Conservation (phyloP, 2,888 invertebrate genomes). For the Auanema freiburgensis region DNA sequence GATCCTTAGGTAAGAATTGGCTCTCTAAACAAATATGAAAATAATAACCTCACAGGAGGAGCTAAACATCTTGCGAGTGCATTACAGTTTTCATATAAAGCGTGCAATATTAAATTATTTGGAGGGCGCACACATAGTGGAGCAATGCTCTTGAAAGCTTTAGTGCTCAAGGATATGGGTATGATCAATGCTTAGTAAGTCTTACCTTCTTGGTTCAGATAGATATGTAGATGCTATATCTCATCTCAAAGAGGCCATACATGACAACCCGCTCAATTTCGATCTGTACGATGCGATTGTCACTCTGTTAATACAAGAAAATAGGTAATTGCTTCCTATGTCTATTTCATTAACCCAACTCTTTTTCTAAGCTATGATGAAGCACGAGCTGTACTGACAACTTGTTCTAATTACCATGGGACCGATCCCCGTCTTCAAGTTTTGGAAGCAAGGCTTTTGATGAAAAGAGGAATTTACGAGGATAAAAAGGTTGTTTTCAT, state of each 20-base stretch:
- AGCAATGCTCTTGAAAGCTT: constrained; percentile 13
- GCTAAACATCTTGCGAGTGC: neutral
- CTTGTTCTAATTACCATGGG: neutral
- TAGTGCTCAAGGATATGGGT: constrained; percentile 9
- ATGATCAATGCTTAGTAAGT: neutral
- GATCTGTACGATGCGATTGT: too few relatives aligned
- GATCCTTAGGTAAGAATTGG: constrained; percentile 8
- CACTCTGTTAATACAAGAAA: neutral
- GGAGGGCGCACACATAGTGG: constrained; percentile 1
- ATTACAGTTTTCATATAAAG: constrained; percentile 11
- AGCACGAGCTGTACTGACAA: neutral
- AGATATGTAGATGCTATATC: constrained; percentile 1
- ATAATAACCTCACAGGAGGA: constrained; percentile 5
- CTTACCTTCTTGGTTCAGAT: constrained; percentile 2
- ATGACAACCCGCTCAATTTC: too few relatives aligned
- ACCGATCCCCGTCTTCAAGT: constrained; percentile 4
- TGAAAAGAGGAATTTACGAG: neutral
- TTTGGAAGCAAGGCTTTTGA: constrained; percentile 1
- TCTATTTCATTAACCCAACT: neutral
- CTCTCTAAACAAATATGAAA: too few relatives aligned
- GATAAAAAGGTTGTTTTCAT: too few relatives aligned
- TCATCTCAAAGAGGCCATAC: too few relatives aligned
- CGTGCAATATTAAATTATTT: constrained; percentile 3
- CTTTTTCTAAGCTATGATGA: constrained; percentile 10
- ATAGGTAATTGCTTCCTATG: neutral